Percentiles rank a stretch among this genome's conserved stretches.
phyloP scores from a whole-genome alignment of 2,888 invertebrate genomes.

The Athalia rosae region DNA sequence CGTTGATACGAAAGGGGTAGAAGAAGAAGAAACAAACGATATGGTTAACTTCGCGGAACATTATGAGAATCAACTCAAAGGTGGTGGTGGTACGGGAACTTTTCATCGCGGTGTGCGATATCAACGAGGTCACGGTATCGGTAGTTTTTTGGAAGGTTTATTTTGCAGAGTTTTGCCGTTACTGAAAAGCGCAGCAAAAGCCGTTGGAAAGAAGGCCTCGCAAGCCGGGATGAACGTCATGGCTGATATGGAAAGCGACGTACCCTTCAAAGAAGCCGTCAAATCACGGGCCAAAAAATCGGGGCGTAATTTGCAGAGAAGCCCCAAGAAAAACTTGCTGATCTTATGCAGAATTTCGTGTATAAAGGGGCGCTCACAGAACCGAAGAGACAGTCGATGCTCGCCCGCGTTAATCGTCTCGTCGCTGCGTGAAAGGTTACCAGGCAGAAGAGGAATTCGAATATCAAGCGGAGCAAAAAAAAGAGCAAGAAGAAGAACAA shows the following conservation, averaged over 20 bases:
- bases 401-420: background rate
- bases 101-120: slow-evolving; percentile 45
- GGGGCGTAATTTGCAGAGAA: background rate
- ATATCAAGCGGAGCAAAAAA: background rate
- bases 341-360: background rate
- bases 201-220: slow-evolving; percentile 39
- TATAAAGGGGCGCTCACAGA: background rate
- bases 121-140: slow-evolving; percentile 49
- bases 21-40: too few relatives aligned
- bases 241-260: slow-evolving; percentile 13
- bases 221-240: slow-evolving; percentile 22
- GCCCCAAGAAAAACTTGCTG: background rate
- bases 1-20: background rate
- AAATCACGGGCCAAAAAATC: background rate
- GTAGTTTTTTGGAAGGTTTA: slow-evolving; percentile 50
- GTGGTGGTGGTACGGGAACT: too few relatives aligned
- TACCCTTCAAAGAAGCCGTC: slow-evolving; percentile 5
- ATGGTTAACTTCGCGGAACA: too few relatives aligned
- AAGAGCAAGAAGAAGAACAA: background rate
- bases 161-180: slow-evolving; percentile 47
- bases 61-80: too few relatives aligned
- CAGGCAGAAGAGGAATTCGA: background rate
- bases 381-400: background rate
- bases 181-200: too few relatives aligned
- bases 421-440: background rate